phyloP scores from a whole-genome alignment of 2,113 vertebrate genomes.

The Callorhinus ursinus region DNA sequence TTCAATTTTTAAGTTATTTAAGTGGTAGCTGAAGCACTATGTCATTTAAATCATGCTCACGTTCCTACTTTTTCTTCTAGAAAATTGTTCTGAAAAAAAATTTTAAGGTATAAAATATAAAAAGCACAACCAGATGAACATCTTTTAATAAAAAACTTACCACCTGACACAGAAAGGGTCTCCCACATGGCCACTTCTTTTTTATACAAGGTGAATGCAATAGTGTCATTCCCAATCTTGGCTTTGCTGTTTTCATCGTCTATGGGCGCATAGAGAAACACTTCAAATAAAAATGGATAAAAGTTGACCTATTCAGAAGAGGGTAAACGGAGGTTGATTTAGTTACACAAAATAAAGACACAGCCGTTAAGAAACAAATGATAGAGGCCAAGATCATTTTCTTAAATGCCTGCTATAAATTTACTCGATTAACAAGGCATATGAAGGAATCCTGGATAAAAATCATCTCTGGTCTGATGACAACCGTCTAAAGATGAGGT shows the following conservation, averaged over 20 bases:
- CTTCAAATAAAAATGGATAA: slow-evolving; percentile 95
- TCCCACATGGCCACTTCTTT: slow-evolving; percentile 89
- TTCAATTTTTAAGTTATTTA: background rate
- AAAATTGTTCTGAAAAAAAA: background rate
- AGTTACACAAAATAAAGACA: background rate
- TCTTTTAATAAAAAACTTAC: slow-evolving; percentile 81
- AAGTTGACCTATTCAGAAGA: slow-evolving; percentile 88
- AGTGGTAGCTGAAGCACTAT: background rate
- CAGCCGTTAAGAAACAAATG: background rate
- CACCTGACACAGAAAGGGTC: slow-evolving; percentile 82
- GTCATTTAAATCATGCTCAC: background rate
- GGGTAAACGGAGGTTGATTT: background rate
- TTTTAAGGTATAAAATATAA: background rate
- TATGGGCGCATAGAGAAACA: slow-evolving; percentile 89
- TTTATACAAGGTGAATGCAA: slow-evolving; percentile 92
- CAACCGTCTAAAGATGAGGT: background rate
- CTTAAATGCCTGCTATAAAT: background rate
- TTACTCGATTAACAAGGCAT: background rate
- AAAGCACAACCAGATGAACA: background rate
- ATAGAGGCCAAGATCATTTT: background rate
- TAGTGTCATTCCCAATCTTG: slow-evolving; percentile 89
- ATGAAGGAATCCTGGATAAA: background rate
- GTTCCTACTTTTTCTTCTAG: background rate
- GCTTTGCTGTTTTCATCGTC: slow-evolving; percentile 91
- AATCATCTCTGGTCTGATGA: background rate